Evolutionary conservation across 2,888 invertebrate genomes (phyloP).

Genomic region (Tachystola acroxantha): DNA sequence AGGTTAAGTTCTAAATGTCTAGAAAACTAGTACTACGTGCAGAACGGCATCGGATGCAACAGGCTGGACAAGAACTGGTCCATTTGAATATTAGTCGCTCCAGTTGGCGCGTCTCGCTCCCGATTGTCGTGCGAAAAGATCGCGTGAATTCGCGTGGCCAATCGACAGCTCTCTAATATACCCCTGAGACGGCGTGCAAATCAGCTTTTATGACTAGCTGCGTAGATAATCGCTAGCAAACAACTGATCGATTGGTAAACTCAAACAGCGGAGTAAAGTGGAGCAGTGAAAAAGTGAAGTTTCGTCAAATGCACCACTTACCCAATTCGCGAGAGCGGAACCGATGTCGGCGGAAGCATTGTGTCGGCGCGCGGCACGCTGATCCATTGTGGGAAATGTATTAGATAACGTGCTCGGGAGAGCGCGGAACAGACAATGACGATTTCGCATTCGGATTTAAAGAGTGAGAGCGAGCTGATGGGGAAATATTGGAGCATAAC

Average conservation of each 20-base stretch:
- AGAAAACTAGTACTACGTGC: conserved; percentile 41
- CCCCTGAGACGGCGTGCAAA: conserved; percentile 50
- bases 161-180: conserved; percentile 47
- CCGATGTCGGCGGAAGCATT: conserved; percentile 62
- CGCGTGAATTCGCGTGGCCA: conserved; percentile 46
- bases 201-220: conserved; percentile 49
- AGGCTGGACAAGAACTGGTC: conserved; percentile 44
- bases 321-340: conserved; percentile 75
- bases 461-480: conserved; percentile 52
- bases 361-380: conserved; percentile 43
- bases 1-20: conserved; percentile 22
- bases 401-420: conserved; percentile 66
- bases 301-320: conserved; percentile 73
- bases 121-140: conserved; percentile 70
- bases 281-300: conserved; percentile 69
- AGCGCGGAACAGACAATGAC: conserved; percentile 58
- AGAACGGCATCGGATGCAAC: conserved; percentile 29
- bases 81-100: conserved; percentile 68
- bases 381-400: conserved; percentile 57
- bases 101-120: conserved; percentile 62
- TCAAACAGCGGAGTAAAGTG: conserved; percentile 42
- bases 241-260: conserved; percentile 50
- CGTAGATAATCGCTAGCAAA: conserved; percentile 59
- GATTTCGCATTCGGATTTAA: conserved; percentile 47
- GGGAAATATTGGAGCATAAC: conserved; percentile 19